phyloP scores from a whole-genome alignment of 1,140 invertebrate species.

The Scaptomyza pallida region DNA sequence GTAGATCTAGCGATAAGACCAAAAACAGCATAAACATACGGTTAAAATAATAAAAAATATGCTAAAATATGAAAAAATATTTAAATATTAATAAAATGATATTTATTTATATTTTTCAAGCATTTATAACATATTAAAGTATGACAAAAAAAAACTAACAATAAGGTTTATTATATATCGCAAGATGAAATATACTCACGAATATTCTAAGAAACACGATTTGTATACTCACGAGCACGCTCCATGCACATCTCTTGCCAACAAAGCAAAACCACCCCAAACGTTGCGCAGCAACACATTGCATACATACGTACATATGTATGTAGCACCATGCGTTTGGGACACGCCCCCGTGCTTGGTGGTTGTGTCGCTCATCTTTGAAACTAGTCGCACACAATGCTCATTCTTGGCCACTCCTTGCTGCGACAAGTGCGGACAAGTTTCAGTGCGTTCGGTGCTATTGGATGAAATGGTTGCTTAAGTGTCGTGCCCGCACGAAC shows the following conservation, averaged over 20 bases:
- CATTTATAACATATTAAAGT: too few species aligned
- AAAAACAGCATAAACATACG: background rate
- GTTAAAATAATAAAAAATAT: constrained; percentile 1
- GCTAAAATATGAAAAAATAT: too few species aligned
- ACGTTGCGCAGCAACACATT: constrained; percentile 4
- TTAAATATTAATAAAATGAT: too few species aligned
- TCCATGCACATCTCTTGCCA: constrained; percentile 19
- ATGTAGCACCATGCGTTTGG: background rate
- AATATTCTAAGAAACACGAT: background rate
- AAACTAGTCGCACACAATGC: constrained; percentile 21
- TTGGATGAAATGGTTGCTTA: constrained; percentile 79
- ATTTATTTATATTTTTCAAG: background rate
- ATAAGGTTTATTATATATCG: background rate
- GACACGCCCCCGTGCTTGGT: constrained; percentile 40
- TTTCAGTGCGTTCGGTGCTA: constrained; percentile 80
- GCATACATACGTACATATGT: constrained; percentile 5
- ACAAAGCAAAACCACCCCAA: constrained; percentile 27
- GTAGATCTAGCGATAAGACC: constrained; percentile 7
- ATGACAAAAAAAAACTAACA: too few species aligned
- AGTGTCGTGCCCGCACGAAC: constrained; percentile 70
- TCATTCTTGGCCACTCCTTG: constrained; percentile 65
- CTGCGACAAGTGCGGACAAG: constrained; percentile 51
- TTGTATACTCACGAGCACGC: constrained; percentile 25
- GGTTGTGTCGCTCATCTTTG: constrained; percentile 49
- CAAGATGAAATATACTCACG: background rate